phyloP scores from a whole-genome alignment of 2,113 vertebrate species.

The Zeus faber region DNA sequence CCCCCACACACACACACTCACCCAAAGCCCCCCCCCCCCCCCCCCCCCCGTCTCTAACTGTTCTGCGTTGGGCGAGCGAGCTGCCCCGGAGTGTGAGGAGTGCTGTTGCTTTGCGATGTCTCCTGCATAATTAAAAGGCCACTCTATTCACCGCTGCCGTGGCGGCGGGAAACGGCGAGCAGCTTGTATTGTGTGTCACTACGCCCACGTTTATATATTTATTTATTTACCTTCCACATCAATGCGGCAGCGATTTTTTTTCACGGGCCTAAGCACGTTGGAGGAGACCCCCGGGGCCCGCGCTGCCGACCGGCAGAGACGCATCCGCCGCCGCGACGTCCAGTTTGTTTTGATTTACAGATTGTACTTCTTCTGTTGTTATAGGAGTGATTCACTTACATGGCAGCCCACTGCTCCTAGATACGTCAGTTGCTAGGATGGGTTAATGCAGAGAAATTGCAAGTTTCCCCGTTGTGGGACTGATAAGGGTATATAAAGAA shows the following conservation, averaged over 20 bases:
- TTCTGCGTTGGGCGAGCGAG: constrained; percentile 62
- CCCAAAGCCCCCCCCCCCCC: constrained; percentile 36
- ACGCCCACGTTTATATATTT: constrained; percentile 64
- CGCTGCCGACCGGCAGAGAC: constrained; percentile 4
- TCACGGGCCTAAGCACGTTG: no score
- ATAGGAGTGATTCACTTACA: no score
- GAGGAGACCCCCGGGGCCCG: no score
- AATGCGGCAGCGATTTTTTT: constrained; percentile 34
- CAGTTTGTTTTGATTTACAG: no score
- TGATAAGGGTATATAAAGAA: no score
- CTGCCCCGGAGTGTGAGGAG: constrained; percentile 71
- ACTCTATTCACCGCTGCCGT: constrained; percentile 68
- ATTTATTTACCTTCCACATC: constrained; percentile 66
- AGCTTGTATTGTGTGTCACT: constrained; percentile 71
- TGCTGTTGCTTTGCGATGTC: constrained; percentile 75
- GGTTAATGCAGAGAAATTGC: no score
- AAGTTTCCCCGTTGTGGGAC: no score
- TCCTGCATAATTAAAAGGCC: constrained; percentile 80
- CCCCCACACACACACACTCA: constrained; percentile 27
- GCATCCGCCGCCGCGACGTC: no score
- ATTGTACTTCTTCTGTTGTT: no score
- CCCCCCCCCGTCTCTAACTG: constrained; percentile 48
- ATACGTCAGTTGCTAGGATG: no score
- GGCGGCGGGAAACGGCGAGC: no score
- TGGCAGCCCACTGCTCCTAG: no score